Base-by-base conservation (phyloP, 1,140 invertebrate genomes). In the Lanistes nyassanus region DNA sequence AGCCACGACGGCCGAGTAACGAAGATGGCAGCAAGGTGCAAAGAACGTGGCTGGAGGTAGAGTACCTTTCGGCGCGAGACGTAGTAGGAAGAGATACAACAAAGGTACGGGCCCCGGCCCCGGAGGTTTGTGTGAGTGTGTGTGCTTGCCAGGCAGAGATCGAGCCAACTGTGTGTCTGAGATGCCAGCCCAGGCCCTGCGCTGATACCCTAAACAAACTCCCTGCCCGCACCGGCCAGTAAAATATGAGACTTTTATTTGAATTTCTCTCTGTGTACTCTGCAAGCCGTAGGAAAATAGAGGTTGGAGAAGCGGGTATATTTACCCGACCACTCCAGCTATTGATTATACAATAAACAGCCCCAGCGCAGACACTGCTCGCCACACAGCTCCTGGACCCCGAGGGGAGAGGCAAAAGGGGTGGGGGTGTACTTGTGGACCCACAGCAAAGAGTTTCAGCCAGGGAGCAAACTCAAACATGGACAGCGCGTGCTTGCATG, bases 161-260 rank as follows among this genome's bases (percentile, higher is more conserved):
- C 29, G 51, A 23, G 68, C 51, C 68, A 56, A 56, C 31, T 56
- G 68, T 31, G 42, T 51, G 68, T 56, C 53, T 53, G 68, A 56
- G 68, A 56, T 70, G 68, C 47, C 53, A 56, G 68, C 29, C 26
- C 39, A 34, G 37, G 67, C 19, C 23, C 55, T 26, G 69, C n/a
- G 31, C 68, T 72, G 69, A 72, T 72, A 72, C 69, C 69, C 69
- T 72, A 62, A 72, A 72, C 69, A 72, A 72, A 72, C 55, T 60
- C 47, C 34, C 66, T 31, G 34, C 55, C 37, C 56, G 31, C 56
- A 39, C 69, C 55, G 69, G 56, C 69, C 68, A 56, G 34, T 72
- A 72, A 72, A 72, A 72, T 72, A 72, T 72, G 69, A 72, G 69
- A 72, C 69, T 72, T 72, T 72, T 72, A 72, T 72, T 72, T 72